phyloP scores from a whole-genome alignment of 2,888 invertebrate species.

The Aphidoletes aphidimyza region DNA sequence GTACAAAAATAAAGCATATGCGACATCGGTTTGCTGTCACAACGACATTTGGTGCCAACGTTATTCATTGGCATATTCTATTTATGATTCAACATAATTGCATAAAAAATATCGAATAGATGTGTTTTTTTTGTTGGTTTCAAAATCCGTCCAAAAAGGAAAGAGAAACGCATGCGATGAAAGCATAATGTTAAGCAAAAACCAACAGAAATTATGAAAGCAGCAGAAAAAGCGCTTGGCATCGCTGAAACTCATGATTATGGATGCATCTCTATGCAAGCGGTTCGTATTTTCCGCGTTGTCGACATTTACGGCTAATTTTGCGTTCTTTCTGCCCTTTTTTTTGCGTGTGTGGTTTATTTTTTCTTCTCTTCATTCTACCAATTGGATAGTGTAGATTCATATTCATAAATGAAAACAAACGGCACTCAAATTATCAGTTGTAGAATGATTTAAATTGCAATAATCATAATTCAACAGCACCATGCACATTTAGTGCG shows the following conservation, averaged over 20 bases:
- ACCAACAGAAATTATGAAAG: background rate
- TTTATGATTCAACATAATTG: background rate
- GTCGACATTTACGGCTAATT: background rate
- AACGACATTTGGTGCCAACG: background rate
- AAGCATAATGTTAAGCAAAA: background rate
- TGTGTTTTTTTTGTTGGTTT: too few species aligned
- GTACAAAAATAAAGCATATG: background rate
- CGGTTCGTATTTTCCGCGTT: background rate
- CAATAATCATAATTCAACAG: constrained; percentile 22
- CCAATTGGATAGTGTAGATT: background rate
- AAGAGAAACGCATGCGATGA: background rate
- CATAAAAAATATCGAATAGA: too few species aligned
- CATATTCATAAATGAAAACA: background rate
- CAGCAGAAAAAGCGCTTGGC: background rate
- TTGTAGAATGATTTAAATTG: constrained; percentile 3
- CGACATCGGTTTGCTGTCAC: background rate
- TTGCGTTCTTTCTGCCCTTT: background rate
- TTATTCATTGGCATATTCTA: background rate
- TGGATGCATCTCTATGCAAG: background rate
- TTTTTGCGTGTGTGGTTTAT: background rate
- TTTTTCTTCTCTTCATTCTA: background rate
- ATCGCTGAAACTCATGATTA: background rate
- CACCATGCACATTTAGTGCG: background rate
- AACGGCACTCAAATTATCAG: constrained; percentile 46
- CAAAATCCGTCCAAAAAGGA: too few species aligned